Percentiles rank a stretch among this genome's conserved stretches.
These are phyloP conservation scores for Sebastolobus altivelis DNA, from an alignment of 2,797 vertebrate species.

Conservation along the genomic window DNA sequence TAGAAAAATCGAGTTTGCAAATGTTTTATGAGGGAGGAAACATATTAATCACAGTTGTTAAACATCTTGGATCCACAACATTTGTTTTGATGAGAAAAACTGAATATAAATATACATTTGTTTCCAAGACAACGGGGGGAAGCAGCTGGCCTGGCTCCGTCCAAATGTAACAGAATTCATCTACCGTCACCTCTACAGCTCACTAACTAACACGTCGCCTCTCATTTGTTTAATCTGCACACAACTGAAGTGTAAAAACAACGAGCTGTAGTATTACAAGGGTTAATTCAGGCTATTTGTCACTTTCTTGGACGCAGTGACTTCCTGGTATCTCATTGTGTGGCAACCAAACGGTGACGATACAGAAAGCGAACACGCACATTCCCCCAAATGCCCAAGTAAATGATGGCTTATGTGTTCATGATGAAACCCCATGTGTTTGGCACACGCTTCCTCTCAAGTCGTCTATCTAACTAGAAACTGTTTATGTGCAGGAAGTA, in stretches of 20 bases:
- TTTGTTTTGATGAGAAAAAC: neutral
- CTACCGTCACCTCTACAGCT: neutral
- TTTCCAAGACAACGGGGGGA: neutral
- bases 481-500: neutral
- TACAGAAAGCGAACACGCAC: neutral
- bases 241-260: neutral
- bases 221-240: neutral
- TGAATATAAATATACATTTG: neutral
- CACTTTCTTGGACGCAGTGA: neutral
- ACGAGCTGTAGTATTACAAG: neutral
- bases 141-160: neutral
- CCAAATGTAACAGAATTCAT: neutral
- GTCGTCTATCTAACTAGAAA: neutral
- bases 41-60: neutral
- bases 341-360: neutral
- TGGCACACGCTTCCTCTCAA: neutral
- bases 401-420: neutral
- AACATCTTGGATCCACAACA: neutral
- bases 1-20: neutral
- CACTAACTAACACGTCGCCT: neutral
- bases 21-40: neutral
- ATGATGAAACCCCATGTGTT: neutral
- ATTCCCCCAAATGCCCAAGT: neutral
- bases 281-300: neutral
- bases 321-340: neutral